These are phyloP conservation scores for Drosophila nr. perissopoda DNA, from an alignment of 2,888 invertebrate genomes.

Conservation along the genomic window DNA sequence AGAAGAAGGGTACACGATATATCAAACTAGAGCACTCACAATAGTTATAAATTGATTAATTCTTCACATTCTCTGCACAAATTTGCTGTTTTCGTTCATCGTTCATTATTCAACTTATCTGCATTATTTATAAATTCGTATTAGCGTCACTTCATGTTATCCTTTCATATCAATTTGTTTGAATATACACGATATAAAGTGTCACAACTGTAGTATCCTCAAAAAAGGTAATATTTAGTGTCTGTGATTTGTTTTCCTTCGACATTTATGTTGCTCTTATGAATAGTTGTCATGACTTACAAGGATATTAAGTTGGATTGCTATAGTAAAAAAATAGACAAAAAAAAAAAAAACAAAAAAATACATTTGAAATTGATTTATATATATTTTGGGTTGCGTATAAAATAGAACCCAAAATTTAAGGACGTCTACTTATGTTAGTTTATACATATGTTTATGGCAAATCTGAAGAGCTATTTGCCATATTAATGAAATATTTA, in stretches of 20 bases:
- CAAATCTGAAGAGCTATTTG: constrained; percentile 47
- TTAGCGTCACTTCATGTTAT: neutral
- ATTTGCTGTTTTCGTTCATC: neutral
- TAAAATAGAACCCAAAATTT: constrained; percentile 1
- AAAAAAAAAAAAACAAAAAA: neutral
- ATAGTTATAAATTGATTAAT: neutral
- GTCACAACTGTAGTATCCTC: neutral
- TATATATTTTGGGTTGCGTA: constrained; percentile 11
- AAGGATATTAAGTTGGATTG: neutral
- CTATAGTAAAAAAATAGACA: neutral
- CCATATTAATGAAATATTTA: constrained; percentile 55
- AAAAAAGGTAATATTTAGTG: neutral
- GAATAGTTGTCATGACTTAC: neutral
- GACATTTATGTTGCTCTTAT: neutral
- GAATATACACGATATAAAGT: neutral
- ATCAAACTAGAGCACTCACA: neutral
- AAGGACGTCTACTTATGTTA: constrained; percentile 27
- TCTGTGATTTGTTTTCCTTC: constrained; percentile 1
- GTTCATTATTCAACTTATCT: neutral
- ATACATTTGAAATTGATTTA: constrained; percentile 23
- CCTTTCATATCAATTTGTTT: neutral
- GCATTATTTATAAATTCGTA: neutral
- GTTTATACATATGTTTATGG: constrained; percentile 17
- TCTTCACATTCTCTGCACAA: neutral
- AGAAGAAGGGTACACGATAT: neutral